phyloP scores from a whole-genome alignment of 1,140 invertebrate species.

The Rhyzopertha dominica region DNA sequence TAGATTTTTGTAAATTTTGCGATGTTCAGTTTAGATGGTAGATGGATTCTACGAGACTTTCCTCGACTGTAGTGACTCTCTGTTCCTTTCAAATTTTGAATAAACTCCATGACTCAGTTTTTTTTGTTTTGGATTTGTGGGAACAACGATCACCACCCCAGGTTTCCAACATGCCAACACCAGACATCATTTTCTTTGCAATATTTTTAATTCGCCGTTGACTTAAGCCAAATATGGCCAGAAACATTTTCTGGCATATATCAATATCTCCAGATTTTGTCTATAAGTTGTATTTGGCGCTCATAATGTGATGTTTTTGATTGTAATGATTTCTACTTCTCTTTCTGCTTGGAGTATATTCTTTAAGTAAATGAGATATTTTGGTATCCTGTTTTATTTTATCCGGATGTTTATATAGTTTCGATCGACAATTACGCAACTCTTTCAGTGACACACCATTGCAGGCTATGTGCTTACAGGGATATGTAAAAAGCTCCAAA shows the following conservation, averaged over 20 bases:
- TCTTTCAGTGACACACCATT: too few species aligned
- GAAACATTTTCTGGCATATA: conserved; percentile 5
- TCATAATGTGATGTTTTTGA: conserved; percentile 1
- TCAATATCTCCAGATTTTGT: background rate
- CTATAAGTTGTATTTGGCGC: conserved; percentile 3
- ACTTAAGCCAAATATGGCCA: conserved; percentile 1
- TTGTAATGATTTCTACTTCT: conserved; percentile 8
- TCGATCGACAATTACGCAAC: background rate
- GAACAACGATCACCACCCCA: background rate
- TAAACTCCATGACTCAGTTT: conserved; percentile 3
- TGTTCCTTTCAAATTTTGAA: too few species aligned
- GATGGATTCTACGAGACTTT: too few species aligned
- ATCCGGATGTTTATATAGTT: background rate
- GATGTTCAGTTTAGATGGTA: too few species aligned
- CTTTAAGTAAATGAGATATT: background rate
- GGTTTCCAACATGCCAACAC: background rate
- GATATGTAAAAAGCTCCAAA: background rate
- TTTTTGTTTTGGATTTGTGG: conserved; percentile 3
- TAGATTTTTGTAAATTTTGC: too few species aligned
- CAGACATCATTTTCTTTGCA: conserved; percentile 7
- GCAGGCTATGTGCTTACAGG: too few species aligned
- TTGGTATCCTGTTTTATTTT: conserved; percentile 3
- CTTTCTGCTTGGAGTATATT: background rate
- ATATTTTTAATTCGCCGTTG: conserved; percentile 6
- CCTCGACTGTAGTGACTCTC: too few species aligned